Base-by-base conservation (phyloP, 2,888 invertebrate genomes). In the Gastracanthus pulcherrimus region DNA sequence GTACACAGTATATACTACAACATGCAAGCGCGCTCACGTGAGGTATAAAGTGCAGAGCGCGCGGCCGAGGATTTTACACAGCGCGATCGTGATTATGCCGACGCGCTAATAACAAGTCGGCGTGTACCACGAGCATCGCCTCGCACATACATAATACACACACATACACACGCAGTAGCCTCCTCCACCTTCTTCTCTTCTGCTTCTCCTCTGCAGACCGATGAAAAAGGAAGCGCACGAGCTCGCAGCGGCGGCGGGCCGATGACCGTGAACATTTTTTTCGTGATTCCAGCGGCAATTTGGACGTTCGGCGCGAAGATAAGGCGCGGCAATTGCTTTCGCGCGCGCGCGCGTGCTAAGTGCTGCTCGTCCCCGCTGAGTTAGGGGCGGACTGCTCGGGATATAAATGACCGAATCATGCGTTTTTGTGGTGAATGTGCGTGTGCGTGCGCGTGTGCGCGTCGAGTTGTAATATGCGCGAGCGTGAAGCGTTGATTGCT, bases 101-200 rank as follows among this genome's bases (percentile, higher is more conserved):
- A 86, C 81, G 79, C 84, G 83, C 84, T 89, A 88, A 88, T 88
- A 87, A 88, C 85, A 88, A 88, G 87, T 86, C 88, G 88, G 86
- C 85, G 83, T n/a, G 55, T 31, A 36, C 78, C 82, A 83, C 70
- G 76, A 75, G 78, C 82, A 74, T 75, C 38, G 84, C 66, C 62
- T 6, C 64, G 83, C 84, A 84, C 58, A 74, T 45, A 84, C n/a
- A n/a, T n/a, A n/a, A n/a, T n/a, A n/a, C n/a, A n/a, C n/a, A n/a
- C n/a, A n/a, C n/a, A n/a, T n/a, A n/a, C n/a, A n/a, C n/a, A n/a
- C n/a, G n/a, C n/a, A n/a, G n/a, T n/a, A 83, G 83, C 83, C 84
- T 31, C 69, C 34, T 67, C 51, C 23, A 7, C 41, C 29, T 67
- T 29, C 51, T 58, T 55, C n/a, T 75, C 62, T 36, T 4, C 45